Conservation (phyloP, 53 echinoderm and acorn worm genomes). For the Holothuria leucospilota region DNA sequence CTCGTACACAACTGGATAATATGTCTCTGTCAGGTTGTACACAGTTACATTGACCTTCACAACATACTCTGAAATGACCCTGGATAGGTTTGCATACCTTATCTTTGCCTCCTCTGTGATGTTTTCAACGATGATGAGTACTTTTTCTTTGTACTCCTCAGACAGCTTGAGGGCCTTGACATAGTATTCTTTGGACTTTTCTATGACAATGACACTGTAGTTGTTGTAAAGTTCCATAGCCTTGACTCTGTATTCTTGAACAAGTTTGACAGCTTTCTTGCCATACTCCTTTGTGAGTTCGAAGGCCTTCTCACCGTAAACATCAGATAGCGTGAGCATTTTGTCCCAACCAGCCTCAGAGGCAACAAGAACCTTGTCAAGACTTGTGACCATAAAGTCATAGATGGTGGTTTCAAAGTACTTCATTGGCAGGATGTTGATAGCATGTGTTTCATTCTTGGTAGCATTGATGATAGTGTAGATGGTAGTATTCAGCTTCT, state of each 20-base stretch:
- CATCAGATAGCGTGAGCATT: constrained; percentile 51
- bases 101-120: constrained; percentile 2
- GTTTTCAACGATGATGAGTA: neutral
- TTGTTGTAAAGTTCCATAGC: constrained; percentile 36
- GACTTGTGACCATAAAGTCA: constrained; percentile 43
- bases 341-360: constrained; percentile 54
- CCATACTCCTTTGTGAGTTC: constrained; percentile 53
- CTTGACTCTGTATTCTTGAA: constrained; percentile 44
- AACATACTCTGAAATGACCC: constrained; percentile 57
- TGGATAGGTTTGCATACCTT: neutral
- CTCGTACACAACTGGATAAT: constrained; percentile 23
- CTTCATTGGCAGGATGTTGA: constrained; percentile 76
- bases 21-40: neutral
- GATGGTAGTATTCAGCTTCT: constrained; percentile 50
- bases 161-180: constrained; percentile 32
- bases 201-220: constrained; percentile 36
- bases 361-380: constrained; percentile 59
- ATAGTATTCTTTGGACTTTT: constrained; percentile 47
- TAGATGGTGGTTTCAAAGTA: constrained; percentile 68
- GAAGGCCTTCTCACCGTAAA: constrained; percentile 52
- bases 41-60: constrained; percentile 40
- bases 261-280: constrained; percentile 43
- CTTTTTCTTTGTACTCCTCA: constrained; percentile 43
- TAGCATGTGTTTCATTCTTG: constrained; percentile 69
- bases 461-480: constrained; percentile 50